Evolutionary conservation across 2,797 vertebrate genomes (phyloP).

Genomic region (Pogoniulus pusillus): DNA sequence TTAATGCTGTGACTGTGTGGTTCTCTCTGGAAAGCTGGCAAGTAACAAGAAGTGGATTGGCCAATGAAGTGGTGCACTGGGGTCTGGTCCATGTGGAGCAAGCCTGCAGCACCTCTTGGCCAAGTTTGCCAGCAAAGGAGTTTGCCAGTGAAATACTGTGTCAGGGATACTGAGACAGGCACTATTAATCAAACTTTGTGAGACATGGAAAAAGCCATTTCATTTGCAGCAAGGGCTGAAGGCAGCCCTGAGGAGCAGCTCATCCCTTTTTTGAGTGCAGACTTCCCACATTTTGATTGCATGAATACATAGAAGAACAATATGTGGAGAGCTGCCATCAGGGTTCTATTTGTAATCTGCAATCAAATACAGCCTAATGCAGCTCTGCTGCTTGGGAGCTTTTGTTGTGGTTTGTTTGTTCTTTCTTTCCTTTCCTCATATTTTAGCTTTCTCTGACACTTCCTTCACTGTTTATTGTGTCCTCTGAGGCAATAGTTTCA

Average conservation of each 20-base stretch:
- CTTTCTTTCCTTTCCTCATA: not conserved
- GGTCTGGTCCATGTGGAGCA: fast-evolving
- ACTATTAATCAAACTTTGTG: not conserved
- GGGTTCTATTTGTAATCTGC: not conserved
- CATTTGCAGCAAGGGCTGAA: not conserved
- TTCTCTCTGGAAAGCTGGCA: fast-evolving
- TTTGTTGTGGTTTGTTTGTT: fast-evolving
- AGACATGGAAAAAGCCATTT: not conserved
- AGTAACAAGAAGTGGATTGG: not conserved
- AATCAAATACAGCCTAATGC: not conserved
- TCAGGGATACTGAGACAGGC: not conserved
- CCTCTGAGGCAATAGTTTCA: conserved; percentile 33
- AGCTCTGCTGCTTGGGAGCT: not conserved
- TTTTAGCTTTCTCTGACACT: not conserved
- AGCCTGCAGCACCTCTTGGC: not conserved
- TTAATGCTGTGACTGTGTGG: fast-evolving
- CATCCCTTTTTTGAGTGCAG: not conserved
- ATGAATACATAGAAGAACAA: not conserved
- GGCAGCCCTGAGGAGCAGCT: not conserved
- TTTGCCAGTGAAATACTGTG: fast-evolving
- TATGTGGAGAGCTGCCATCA: fast-evolving
- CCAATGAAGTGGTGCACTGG: not conserved
- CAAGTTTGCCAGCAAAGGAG: fast-evolving
- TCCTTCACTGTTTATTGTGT: not conserved
- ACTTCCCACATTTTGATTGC: not conserved